Evolutionary conservation across 2,797 vertebrate species (phyloP), one percentile per base, ranked within the genome.

Genomic region (Rhinichthys osculus): DNA sequence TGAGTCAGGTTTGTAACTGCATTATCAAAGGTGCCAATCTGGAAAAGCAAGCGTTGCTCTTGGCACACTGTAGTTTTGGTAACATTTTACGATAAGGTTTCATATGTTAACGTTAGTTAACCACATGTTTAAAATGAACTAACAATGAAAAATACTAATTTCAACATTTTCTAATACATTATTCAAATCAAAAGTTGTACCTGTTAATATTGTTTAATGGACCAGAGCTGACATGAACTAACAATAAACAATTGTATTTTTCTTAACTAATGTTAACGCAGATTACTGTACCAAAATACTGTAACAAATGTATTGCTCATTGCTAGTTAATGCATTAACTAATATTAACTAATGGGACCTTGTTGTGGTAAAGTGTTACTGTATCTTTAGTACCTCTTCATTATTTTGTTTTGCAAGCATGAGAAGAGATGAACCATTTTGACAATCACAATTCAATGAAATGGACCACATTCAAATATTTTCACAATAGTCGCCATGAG

Each of bases 1-100:
- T 88, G 85, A 88, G 90, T 90, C 88, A 90, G 84, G 87, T 71
- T 87, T 85, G 74, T 82, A 88, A 87, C 40, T 87, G 87, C 73
- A 82, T 77, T 66, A 85, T 73, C 80, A 88, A 90, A 90, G 77
- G 83, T 88, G 76, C 78, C 14, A 78, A 82, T 86, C 74, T 87
- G 87, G 73, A 90, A 86, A 89, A 85, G 78, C 77, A 76, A 72
- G 23, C n/a, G 23, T 52, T 71, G 80, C 81, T 83, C 40, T 84
- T 87, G 81, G 87, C 77, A 27, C 17, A 19, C 19, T 66, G 42
- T 70, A 83, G 27, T 33, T 66, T 66, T 66, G 30, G 30, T 66
- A 66, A 33, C 64, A 66, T 16, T 33, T 66, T 33, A 33, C 7
- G 7, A 8, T 33, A 3, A 66, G 16, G 14, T 33, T 17, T 17